These are phyloP conservation scores for Achroia grisella DNA, from an alignment of 1,140 invertebrate genomes.

Conservation along the genomic window DNA sequence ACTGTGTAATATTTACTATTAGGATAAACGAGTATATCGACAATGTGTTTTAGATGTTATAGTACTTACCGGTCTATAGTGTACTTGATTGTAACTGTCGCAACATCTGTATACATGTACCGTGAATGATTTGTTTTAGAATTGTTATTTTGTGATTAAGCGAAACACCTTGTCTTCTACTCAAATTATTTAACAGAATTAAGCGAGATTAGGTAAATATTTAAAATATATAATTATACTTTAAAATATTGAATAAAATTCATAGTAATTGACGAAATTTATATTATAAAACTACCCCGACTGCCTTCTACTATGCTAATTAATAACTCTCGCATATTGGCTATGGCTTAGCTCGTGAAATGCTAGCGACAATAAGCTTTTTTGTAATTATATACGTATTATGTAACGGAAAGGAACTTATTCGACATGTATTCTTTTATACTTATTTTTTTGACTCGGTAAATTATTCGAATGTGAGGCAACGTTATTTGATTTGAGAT, in stretches of 20 bases:
- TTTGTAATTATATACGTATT: too few species aligned
- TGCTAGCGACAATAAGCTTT: too few species aligned
- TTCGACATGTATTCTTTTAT: too few species aligned
- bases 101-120: background rate
- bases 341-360: background rate
- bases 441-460: too few species aligned
- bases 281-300: background rate
- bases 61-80: background rate
- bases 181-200: background rate
- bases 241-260: conserved; percentile 23
- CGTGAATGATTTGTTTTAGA: conserved; percentile 57
- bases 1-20: background rate
- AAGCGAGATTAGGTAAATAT: conserved; percentile 1
- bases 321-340: background rate
- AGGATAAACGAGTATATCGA: background rate
- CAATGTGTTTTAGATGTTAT: background rate
- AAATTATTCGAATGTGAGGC: too few species aligned
- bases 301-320: conserved; percentile 4
- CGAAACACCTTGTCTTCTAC: conserved; percentile 25
- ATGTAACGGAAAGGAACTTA: too few species aligned
- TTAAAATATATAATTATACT: background rate
- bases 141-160: conserved; percentile 37
- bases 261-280: conserved; percentile 12
- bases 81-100: background rate
- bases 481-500: too few species aligned